phyloP scores from a whole-genome alignment of 2,888 invertebrate species.

The Apodemia mormo region DNA sequence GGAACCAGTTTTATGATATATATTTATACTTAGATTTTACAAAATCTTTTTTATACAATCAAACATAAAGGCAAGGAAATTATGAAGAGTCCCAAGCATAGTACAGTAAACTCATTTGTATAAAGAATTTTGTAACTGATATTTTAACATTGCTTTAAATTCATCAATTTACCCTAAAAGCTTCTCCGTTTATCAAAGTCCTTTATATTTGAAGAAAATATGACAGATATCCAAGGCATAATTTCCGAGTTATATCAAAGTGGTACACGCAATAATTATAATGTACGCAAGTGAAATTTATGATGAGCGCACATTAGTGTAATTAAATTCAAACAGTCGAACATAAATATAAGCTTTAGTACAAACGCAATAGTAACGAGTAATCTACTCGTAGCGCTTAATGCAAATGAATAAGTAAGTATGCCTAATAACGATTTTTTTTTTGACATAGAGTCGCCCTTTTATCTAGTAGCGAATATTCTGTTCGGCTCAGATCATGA shows the following conservation, averaged over 20 bases:
- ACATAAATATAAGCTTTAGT: not conserved
- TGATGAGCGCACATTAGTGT: conserved; percentile 1
- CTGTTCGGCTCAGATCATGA: no score
- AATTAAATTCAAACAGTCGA: conserved; percentile 7
- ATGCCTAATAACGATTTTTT: not conserved
- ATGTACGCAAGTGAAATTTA: not conserved
- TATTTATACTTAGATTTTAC: no score
- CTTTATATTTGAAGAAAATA: not conserved
- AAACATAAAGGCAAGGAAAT: no score
- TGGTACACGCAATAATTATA: conserved; percentile 4
- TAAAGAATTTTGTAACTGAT: not conserved
- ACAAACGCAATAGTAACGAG: not conserved
- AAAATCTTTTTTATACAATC: no score
- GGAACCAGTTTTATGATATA: no score
- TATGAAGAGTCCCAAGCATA: no score
- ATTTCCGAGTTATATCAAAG: not conserved
- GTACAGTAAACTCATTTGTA: not conserved
- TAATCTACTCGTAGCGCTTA: not conserved
- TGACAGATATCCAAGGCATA: not conserved
- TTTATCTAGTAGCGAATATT: not conserved
- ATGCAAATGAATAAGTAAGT: not conserved
- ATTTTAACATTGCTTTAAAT: not conserved
- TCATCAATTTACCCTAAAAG: not conserved
- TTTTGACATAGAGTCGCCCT: not conserved
- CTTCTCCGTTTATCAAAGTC: conserved; percentile 1